These are phyloP conservation scores for Thaleichthys pacificus DNA, from an alignment of 2,797 vertebrate genomes.

Conservation along the genomic window DNA sequence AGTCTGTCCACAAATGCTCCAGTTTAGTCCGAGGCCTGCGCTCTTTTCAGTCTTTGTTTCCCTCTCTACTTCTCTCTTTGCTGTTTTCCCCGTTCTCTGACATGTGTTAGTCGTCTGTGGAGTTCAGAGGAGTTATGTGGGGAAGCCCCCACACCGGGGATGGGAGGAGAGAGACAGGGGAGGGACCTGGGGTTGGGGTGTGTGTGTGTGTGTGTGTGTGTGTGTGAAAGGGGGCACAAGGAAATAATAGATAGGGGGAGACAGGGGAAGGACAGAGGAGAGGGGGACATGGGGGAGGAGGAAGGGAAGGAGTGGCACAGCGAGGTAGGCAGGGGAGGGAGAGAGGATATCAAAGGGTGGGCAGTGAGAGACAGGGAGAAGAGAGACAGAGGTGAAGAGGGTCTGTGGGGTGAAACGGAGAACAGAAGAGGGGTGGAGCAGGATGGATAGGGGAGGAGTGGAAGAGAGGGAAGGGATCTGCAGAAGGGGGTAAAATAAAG, in stretches of 20 bases:
- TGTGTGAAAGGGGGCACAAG: not conserved
- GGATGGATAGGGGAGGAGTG: not conserved
- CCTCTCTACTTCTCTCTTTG: slow-evolving; percentile 27
- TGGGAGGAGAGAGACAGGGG: slow-evolving; percentile 48
- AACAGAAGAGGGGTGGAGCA: not conserved
- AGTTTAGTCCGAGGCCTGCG: not conserved
- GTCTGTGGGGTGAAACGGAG: no score
- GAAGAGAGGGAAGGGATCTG: not conserved
- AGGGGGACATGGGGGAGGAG: no score
- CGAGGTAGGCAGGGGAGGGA: no score
- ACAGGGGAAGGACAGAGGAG: not conserved
- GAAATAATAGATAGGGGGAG: no score
- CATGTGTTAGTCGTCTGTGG: slow-evolving; percentile 70
- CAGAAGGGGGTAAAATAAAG: no score
- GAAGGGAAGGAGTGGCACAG: not conserved
- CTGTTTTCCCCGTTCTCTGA: slow-evolving; percentile 41
- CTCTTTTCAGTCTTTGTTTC: slow-evolving; percentile 2
- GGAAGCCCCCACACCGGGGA: slow-evolving; percentile 56
- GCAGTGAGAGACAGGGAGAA: no score
- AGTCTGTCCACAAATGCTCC: slow-evolving; percentile 39
- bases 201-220: slow-evolving; percentile 22
- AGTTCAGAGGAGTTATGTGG: slow-evolving; percentile 58
- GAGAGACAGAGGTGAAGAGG: no score
- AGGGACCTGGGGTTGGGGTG: slow-evolving; percentile 37
- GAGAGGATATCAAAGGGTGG: no score